phyloP scores from a whole-genome alignment of 2,888 invertebrate genomes.

The Thymelicus acteon region DNA sequence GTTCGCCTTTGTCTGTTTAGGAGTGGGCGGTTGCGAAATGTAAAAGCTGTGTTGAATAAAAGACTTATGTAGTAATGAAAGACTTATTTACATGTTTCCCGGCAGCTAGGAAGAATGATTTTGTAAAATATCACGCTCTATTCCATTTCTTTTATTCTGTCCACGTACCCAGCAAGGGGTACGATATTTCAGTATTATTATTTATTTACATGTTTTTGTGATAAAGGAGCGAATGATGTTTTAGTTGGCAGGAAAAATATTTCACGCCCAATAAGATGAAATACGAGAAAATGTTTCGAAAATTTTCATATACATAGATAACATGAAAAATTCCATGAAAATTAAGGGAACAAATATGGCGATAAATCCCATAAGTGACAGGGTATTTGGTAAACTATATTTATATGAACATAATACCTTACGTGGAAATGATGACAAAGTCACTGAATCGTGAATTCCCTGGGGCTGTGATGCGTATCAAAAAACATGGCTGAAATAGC shows the following conservation, averaged over 20 bases:
- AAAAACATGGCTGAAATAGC: too few relatives aligned
- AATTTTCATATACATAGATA: not conserved
- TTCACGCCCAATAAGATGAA: conserved; percentile 10
- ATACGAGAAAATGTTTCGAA: not conserved
- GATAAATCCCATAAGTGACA: not conserved
- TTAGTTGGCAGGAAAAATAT: conserved; percentile 2
- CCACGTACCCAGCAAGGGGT: conserved; percentile 20
- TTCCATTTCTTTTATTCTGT: conserved; percentile 16
- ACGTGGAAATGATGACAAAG: too few relatives aligned
- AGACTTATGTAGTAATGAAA: conserved; percentile 13
- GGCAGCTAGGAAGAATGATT: conserved; percentile 10
- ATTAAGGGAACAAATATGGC: not conserved
- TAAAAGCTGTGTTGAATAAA: conserved; percentile 7
- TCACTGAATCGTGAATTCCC: too few relatives aligned
- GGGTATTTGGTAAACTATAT: not conserved
- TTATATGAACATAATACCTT: too few relatives aligned
- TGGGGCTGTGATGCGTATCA: too few relatives aligned
- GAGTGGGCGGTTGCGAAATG: conserved; percentile 8
- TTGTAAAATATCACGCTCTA: conserved; percentile 21
- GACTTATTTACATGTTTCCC: conserved; percentile 22
- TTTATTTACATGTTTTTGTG: conserved; percentile 33
- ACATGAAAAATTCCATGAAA: too few relatives aligned
- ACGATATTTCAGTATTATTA: conserved; percentile 25
- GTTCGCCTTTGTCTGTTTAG: conserved; percentile 11
- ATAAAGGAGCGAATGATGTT: conserved; percentile 8